Evolutionary conservation across 2,888 invertebrate species (phyloP).

Genomic region (Empis stercorea): DNA sequence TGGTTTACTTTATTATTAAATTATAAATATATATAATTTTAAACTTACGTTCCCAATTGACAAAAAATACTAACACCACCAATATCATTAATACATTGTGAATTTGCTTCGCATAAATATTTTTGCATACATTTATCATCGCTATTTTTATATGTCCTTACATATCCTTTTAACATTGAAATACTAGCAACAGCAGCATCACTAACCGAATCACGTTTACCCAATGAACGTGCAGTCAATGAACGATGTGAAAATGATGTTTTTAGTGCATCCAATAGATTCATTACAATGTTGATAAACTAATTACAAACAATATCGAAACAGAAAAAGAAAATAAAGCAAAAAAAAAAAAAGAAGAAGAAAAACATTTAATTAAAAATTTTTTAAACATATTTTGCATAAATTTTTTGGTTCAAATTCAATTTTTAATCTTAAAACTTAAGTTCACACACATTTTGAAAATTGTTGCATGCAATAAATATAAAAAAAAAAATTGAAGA

Average conservation of each 20-base stretch:
- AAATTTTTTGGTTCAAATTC: too few relatives aligned
- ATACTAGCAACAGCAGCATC: conserved; percentile 82
- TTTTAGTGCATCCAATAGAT: conserved; percentile 80
- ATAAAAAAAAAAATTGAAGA: too few relatives aligned
- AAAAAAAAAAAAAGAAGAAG: conserved; percentile 25
- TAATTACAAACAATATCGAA: conserved; percentile 26
- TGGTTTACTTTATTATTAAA: too few relatives aligned
- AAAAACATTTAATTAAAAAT: neutral
- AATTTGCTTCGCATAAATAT: conserved; percentile 81
- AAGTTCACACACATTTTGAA: too few relatives aligned
- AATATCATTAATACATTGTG: conserved; percentile 69
- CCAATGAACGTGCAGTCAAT: conserved; percentile 67
- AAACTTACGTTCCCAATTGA: conserved; percentile 81
- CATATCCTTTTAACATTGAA: conserved; percentile 79
- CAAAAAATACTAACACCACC: conserved; percentile 78
- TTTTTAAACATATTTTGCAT: too few relatives aligned
- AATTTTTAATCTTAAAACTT: too few relatives aligned
- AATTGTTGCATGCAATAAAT: too few relatives aligned
- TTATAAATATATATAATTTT: neutral
- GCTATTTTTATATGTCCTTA: conserved; percentile 60
- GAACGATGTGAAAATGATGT: conserved; percentile 88
- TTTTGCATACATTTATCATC: conserved; percentile 77
- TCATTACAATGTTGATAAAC: conserved; percentile 87
- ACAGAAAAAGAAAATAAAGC: neutral
- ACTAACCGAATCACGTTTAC: conserved; percentile 77